These are phyloP conservation scores for Pecten maximus DNA, from an alignment of 2,888 invertebrate species.

Conservation along the genomic window DNA sequence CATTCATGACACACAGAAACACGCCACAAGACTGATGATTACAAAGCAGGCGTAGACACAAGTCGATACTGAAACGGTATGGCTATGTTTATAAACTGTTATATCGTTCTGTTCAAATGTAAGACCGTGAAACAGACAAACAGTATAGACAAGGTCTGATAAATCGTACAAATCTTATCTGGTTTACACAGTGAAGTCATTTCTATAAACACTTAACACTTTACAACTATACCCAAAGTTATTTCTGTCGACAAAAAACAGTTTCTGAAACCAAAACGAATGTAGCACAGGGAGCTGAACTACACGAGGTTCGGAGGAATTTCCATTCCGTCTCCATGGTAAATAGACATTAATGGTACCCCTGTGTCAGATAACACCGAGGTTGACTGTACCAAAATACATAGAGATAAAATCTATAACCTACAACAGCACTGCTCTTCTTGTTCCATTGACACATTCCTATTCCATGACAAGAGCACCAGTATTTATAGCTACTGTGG, in stretches of 20 bases:
- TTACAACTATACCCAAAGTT: background rate
- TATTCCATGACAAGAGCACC: background rate
- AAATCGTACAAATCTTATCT: background rate
- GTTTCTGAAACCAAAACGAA: background rate
- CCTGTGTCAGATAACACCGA: background rate
- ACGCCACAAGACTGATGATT: background rate
- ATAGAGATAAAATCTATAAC: background rate
- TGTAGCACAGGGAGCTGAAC: background rate
- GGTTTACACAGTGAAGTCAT: background rate
- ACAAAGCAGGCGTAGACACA: background rate
- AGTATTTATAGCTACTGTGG: too few species aligned
- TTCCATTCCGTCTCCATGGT: background rate
- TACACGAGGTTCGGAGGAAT: background rate
- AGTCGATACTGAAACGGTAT: background rate
- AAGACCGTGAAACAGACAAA: background rate
- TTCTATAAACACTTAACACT: background rate
- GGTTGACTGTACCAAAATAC: background rate
- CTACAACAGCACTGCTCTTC: background rate
- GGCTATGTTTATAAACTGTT: background rate
- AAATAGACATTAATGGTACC: background rate
- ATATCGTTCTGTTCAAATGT: background rate
- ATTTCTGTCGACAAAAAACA: conserved; percentile 13
- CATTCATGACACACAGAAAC: background rate
- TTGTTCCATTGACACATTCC: background rate
- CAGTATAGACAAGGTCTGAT: background rate